A percentile compares a stretch with the other conserved stretches of the same genome.
These are phyloP conservation scores for Phyllostomus discolor DNA, from an alignment of 2,113 vertebrate species.

Conservation along the genomic window DNA sequence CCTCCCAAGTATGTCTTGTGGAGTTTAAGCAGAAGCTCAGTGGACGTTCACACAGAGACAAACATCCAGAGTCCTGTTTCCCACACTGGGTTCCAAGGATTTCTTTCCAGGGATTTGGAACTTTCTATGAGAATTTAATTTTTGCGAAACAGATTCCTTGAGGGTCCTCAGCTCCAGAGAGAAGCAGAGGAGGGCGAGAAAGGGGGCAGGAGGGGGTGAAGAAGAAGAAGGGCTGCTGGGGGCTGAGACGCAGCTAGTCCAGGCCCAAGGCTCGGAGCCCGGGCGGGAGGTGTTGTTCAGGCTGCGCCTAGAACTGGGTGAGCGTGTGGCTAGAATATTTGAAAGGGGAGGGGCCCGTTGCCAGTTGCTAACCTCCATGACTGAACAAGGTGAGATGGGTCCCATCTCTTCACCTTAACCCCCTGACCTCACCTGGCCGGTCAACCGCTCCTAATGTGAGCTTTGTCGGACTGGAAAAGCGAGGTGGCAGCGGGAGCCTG, in stretches of 20 bases:
- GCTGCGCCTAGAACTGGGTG: background rate
- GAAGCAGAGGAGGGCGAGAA: background rate
- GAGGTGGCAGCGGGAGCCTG: background rate
- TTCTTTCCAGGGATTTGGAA: background rate
- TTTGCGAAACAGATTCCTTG: background rate
- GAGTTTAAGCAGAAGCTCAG: background rate
- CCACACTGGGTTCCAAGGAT: background rate
- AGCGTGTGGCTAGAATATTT: background rate
- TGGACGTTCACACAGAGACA: background rate
- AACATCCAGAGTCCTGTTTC: background rate
- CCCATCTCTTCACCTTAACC: conserved; percentile 8
- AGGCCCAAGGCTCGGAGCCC: background rate
- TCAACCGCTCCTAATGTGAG: conserved; percentile 26
- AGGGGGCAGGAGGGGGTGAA: too few species aligned
- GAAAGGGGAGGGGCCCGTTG: background rate
- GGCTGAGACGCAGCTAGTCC: background rate
- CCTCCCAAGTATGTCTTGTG: background rate
- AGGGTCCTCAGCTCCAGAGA: background rate
- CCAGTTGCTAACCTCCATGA: background rate
- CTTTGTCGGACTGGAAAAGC: conserved; percentile 22
- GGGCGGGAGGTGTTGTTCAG: background rate
- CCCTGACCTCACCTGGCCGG: background rate
- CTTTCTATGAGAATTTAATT: background rate
- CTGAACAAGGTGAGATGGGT: background rate
- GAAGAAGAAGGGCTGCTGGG: background rate